phyloP scores from a whole-genome alignment of 2,888 invertebrate genomes.

The Drosophila lacicola region DNA sequence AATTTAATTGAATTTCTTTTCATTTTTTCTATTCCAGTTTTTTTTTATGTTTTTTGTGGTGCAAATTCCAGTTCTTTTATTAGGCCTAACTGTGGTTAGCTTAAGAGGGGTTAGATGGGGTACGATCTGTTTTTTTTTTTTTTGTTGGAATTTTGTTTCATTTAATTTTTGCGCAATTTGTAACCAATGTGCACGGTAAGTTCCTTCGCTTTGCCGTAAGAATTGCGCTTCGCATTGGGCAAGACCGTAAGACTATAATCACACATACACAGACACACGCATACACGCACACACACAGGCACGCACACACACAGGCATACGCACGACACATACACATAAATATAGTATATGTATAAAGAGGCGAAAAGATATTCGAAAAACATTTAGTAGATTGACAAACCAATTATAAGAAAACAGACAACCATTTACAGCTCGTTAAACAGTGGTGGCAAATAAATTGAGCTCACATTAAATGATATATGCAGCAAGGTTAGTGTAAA shows the following conservation, averaged over 20 bases:
- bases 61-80: constrained; percentile 77
- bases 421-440: constrained; percentile 72
- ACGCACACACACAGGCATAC: not conserved
- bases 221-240: constrained; percentile 33
- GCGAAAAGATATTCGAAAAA: constrained; percentile 68
- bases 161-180: constrained; percentile 45
- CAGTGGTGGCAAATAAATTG: constrained; percentile 75
- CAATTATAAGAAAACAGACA: constrained; percentile 72
- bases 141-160: not conserved
- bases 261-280: constrained; percentile 37
- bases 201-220: constrained; percentile 34
- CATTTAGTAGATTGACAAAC: constrained; percentile 78
- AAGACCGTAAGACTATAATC: constrained; percentile 53
- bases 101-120: constrained; percentile 20
- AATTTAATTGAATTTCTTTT: constrained; percentile 12
- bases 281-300: constrained; percentile 33
- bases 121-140: constrained; percentile 5
- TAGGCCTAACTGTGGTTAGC: constrained; percentile 24
- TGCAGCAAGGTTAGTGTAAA: constrained; percentile 71
- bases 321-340: constrained; percentile 56
- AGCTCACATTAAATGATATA: constrained; percentile 73
- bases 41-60: constrained; percentile 2
- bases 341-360: constrained; percentile 55
- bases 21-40: not conserved
- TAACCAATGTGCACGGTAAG: constrained; percentile 61